These are phyloP conservation scores for Chelonus insularis DNA, from an alignment of 1,140 invertebrate species.

Conservation along the genomic window DNA sequence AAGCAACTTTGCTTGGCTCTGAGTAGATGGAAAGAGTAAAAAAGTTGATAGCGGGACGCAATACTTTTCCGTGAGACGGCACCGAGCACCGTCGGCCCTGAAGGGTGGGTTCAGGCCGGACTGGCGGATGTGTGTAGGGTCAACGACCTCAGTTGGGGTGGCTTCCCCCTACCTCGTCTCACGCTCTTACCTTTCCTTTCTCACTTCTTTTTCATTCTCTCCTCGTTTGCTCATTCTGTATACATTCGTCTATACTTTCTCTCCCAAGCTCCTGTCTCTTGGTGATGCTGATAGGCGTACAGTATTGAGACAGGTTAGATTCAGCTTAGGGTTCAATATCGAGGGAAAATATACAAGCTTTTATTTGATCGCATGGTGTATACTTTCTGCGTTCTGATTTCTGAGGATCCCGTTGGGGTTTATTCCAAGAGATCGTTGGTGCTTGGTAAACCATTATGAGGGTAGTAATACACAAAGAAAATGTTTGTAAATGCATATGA, in stretches of 20 bases:
- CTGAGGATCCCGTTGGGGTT: constrained; percentile 3
- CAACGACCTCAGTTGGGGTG: constrained; percentile 52
- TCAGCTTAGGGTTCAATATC: constrained; percentile 58
- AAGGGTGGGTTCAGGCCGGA: constrained; percentile 53
- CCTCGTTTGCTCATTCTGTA: constrained; percentile 17
- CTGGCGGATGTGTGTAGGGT: constrained; percentile 54
- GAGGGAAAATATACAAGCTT: constrained; percentile 49
- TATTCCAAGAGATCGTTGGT: constrained; percentile 7
- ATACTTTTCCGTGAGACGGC: constrained; percentile 57
- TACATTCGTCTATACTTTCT: neutral
- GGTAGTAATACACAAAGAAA: too few species aligned
- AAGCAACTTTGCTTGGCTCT: constrained; percentile 2
- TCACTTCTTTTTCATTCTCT: constrained; percentile 18
- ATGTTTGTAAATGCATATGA: too few species aligned
- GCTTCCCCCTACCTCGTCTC: constrained; percentile 42
- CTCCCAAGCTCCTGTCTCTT: constrained; percentile 8
- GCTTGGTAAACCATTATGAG: too few species aligned
- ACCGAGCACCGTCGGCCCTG: constrained; percentile 54
- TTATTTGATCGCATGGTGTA: constrained; percentile 48
- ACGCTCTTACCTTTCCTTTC: constrained; percentile 25
- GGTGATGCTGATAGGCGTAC: constrained; percentile 40
- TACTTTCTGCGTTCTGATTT: neutral
- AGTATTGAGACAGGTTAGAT: constrained; percentile 54
- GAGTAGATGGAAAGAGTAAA: constrained; percentile 6
- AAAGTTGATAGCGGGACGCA: constrained; percentile 21